phyloP scores from a whole-genome alignment of 2,113 vertebrate genomes.

The Probosciger aterrimus region DNA sequence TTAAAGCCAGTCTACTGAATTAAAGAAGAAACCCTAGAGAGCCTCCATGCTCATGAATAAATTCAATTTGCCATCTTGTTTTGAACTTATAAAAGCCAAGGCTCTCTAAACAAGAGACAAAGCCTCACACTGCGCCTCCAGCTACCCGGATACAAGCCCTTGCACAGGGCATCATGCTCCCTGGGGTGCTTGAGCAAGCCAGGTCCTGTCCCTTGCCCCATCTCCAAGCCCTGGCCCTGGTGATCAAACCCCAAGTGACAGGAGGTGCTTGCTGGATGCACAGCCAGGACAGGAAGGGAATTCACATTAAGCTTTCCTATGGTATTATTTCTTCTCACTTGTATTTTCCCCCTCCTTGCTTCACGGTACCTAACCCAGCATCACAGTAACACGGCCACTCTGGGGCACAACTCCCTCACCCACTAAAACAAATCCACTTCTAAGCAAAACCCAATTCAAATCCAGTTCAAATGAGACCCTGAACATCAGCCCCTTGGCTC shows the following conservation, averaged over 20 bases:
- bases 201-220: neutral
- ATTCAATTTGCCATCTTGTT: slow-evolving; percentile 54
- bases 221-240: neutral
- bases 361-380: neutral
- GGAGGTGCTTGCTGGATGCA: neutral
- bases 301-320: neutral
- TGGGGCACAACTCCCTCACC: neutral
- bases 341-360: neutral
- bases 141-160: neutral
- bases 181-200: accelerated
- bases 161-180: neutral
- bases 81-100: slow-evolving; percentile 15
- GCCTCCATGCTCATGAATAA: slow-evolving; percentile 31
- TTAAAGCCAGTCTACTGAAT: slow-evolving; percentile 47
- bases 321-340: neutral
- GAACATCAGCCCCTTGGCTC: neutral
- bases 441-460: neutral
- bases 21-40: slow-evolving; percentile 55
- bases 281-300: neutral
- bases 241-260: accelerated
- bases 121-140: neutral
- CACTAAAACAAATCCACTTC: neutral
- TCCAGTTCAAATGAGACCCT: neutral
- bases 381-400: neutral
- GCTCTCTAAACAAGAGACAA: slow-evolving; percentile 1